Conservation (phyloP, 2,113 vertebrate genomes). For the Sminthopsis crassicaudata region DNA sequence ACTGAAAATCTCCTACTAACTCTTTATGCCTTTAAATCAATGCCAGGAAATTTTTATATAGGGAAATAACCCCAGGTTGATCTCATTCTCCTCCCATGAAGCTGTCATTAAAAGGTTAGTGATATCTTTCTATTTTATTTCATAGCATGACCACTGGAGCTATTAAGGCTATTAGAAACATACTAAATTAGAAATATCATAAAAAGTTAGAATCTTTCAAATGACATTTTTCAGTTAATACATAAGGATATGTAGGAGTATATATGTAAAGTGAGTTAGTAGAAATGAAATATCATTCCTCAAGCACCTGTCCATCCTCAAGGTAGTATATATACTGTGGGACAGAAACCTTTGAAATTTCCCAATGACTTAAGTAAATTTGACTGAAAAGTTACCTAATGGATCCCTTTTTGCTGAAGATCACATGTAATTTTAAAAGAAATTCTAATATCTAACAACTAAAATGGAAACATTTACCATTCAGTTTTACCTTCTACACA, state of each 20-base stretch:
- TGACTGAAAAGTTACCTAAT: constrained; percentile 14
- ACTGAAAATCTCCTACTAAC: constrained; percentile 48
- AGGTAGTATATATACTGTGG: background rate
- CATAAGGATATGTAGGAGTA: background rate
- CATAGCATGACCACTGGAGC: constrained; percentile 47
- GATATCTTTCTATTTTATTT: constrained; percentile 77
- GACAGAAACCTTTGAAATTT: background rate
- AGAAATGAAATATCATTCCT: constrained; percentile 51
- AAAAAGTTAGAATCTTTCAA: constrained; percentile 69
- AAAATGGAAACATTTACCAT: background rate
- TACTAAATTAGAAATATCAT: constrained; percentile 68
- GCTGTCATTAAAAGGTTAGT: constrained; percentile 76
- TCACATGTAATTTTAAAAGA: background rate
- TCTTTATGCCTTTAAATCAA: constrained; percentile 68
- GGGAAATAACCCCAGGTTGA: constrained; percentile 51
- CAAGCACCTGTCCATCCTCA: constrained; percentile 12
- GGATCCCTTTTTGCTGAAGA: background rate
- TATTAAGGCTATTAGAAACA: constrained; percentile 50
- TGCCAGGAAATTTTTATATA: background rate
- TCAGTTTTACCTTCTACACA: background rate
- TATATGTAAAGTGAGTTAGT: constrained; percentile 51
- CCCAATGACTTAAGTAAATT: constrained; percentile 4
- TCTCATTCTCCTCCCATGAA: constrained; percentile 71
- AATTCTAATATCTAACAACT: background rate
- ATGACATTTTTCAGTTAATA: constrained; percentile 71